A percentile compares a stretch with the other conserved stretches of the same genome.
Conservation (phyloP, 2,797 vertebrate species). For the Anguilla megastoma region DNA sequence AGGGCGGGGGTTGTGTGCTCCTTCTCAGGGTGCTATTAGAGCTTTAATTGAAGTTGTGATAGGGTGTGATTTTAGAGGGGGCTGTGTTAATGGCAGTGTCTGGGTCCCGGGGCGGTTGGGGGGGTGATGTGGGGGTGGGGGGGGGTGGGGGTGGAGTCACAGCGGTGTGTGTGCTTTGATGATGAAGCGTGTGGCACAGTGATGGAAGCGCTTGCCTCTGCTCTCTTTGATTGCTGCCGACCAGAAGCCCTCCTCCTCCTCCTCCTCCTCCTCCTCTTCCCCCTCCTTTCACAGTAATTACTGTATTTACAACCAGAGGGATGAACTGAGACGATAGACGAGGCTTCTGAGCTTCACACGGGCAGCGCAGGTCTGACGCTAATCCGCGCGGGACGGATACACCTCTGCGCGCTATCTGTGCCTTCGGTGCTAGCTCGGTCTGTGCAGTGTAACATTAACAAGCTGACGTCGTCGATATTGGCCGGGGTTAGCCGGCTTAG, state of each 20-base stretch:
- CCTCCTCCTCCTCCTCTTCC: too few relatives aligned
- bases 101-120: slow-evolving; percentile 45
- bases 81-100: slow-evolving; percentile 52
- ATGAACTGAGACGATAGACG: background rate
- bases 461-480: background rate
- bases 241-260: background rate
- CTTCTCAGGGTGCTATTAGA: slow-evolving; percentile 62
- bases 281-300: background rate
- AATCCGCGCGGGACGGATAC: background rate
- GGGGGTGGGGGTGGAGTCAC: background rate
- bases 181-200: background rate
- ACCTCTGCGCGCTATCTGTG: background rate
- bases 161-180: slow-evolving; percentile 10
- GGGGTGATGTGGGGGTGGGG: slow-evolving; percentile 36
- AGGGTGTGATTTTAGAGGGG: slow-evolving; percentile 40
- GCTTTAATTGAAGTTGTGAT: slow-evolving; percentile 60
- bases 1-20: slow-evolving; percentile 51
- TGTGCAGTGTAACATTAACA: background rate
- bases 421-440: background rate
- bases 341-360: background rate
- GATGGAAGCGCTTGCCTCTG: background rate
- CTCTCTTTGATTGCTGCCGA: background rate
- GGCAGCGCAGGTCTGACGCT: background rate
- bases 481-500: background rate
- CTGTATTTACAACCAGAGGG: background rate